Evolutionary conservation across 2,113 vertebrate species (phyloP), one percentile per base, ranked within the genome.

Genomic region (Empidonax alnorum): DNA sequence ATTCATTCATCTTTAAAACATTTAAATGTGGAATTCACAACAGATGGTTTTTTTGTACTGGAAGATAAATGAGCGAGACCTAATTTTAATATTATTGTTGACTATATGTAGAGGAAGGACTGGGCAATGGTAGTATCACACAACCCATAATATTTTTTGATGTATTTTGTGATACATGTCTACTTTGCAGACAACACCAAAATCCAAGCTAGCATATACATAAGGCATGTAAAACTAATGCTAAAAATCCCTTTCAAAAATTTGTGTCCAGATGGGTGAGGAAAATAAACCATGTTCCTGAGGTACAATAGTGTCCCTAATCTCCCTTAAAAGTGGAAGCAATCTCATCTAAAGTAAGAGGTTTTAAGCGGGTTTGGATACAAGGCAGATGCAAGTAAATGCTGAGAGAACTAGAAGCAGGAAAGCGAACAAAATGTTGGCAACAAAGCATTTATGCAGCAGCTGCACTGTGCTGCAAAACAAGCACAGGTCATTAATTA

Each of bases 231-330:
- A 74, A 83, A 94, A 87, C 7, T 31, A 30, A 59, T 33, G 44
- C 15, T n/a, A 90, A 91, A 93, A 83, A 46, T 25, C 17, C 24
- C 50, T 65, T 88, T 90, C 52, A 93, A 76, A 94, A 94, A 94
- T 61, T 78, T 59, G 15, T 52, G 24, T 63, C 82, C 74, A 91
- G 73, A 80, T 91, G 73, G 90, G 21, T 74, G 59, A 80, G 37
- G 13, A 87, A 79, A 89, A 88, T 74, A 86, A 90, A 68, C 17
- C 50, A 56, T 21, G 35, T 35, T 94, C 37, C 58, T 59, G 78
- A 83, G 56, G 72, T 47, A 84, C 14, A 4, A 80, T 11, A 39
- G 12, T 17, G 19, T 82, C 56, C 62, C 35, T 91, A 78, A 88
- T 81, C 61, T 94, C 39, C 30, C 35, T 63, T 47, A 63, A 86